phyloP scores from a whole-genome alignment of 1,140 invertebrate genomes.

The Phocides pigmalion region DNA sequence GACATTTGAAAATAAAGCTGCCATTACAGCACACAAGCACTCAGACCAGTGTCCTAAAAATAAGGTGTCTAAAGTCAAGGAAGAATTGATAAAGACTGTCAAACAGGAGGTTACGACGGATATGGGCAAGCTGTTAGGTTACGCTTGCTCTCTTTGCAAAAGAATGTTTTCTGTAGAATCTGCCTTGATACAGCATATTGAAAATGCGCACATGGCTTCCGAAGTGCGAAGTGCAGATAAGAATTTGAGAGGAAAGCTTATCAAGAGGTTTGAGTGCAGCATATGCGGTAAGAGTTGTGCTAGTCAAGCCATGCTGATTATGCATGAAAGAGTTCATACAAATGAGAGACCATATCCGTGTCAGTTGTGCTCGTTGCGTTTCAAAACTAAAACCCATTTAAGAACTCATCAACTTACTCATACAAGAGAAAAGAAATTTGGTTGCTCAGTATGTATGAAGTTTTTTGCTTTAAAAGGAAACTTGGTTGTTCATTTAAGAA shows the following conservation, averaged over 20 bases:
- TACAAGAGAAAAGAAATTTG: conserved; percentile 81
- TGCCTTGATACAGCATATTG: conserved; percentile 77
- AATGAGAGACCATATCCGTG: conserved; percentile 84
- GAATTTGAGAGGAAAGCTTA: conserved; percentile 53
- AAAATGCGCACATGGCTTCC: conserved; percentile 64
- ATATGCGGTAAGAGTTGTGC: conserved; percentile 79
- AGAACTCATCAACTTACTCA: conserved; percentile 84
- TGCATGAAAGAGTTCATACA: conserved; percentile 85
- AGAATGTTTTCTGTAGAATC: conserved; percentile 79
- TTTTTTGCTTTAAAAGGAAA: conserved; percentile 81
- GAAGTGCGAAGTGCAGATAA: conserved; percentile 62
- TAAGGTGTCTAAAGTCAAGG: conserved; percentile 60
- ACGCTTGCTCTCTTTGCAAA: conserved; percentile 81
- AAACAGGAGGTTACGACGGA: conserved; percentile 67
- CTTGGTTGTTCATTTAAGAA: conserved; percentile 78
- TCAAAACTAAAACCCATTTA: conserved; percentile 84
- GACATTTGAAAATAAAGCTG: conserved; percentile 61
- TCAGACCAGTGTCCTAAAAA: conserved; percentile 61
- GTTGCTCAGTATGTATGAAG: conserved; percentile 83
- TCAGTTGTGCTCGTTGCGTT: conserved; percentile 81
- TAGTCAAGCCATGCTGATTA: conserved; percentile 83
- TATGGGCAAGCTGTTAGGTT: conserved; percentile 68
- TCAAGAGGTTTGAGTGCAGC: conserved; percentile 70
- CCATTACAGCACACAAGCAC: conserved; percentile 58
- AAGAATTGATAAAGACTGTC: conserved; percentile 70